Percentiles rank a stretch among this genome's conserved stretches.
phyloP scores from a whole-genome alignment of 2,113 vertebrate species.

The Spheniscus mendiculus region DNA sequence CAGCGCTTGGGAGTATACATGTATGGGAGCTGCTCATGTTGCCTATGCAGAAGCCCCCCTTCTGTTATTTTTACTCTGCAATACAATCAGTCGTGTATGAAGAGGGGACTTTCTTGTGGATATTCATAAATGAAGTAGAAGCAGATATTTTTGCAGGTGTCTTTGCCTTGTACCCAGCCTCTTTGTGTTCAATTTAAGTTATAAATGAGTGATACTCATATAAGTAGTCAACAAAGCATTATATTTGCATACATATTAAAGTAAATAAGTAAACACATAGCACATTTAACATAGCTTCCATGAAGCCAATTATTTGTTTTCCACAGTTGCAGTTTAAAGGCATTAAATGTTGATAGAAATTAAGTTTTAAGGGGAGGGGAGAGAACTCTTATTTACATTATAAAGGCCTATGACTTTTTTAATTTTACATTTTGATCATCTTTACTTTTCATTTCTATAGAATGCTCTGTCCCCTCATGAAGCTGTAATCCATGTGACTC shows the following conservation, averaged over 20 bases:
- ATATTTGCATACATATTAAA: constrained; percentile 63
- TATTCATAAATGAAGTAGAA: background rate
- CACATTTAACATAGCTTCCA: background rate
- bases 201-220: background rate
- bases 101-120: background rate
- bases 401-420: background rate
- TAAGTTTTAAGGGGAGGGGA: background rate
- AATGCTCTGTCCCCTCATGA: constrained; percentile 27
- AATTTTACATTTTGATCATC: constrained; percentile 20
- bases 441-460: background rate
- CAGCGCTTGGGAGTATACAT: background rate
- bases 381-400: constrained; percentile 8
- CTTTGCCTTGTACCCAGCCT: background rate
- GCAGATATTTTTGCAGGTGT: background rate
- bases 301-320: background rate
- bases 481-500: constrained; percentile 10
- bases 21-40: background rate
- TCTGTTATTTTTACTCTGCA: background rate
- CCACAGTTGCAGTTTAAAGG: background rate
- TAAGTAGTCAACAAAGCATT: constrained; percentile 1
- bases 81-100: background rate
- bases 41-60: background rate
- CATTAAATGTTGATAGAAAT: constrained; percentile 33
- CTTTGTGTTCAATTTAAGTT: background rate
- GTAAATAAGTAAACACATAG: constrained; percentile 34